phyloP scores from a whole-genome alignment of 2,888 invertebrate species.

The Melinopterus prodromus region DNA sequence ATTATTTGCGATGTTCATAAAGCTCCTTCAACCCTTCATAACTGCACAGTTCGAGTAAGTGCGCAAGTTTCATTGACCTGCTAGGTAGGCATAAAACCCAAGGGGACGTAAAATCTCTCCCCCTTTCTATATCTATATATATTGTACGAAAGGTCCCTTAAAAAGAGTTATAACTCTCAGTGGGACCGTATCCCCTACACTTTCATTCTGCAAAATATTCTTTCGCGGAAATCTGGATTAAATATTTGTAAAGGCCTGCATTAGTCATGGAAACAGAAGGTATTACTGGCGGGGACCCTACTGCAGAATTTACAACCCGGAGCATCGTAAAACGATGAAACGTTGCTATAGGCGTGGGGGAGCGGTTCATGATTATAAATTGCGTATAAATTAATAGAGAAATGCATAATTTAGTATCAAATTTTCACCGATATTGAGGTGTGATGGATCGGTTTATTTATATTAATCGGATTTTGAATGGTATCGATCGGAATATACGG shows the following conservation, averaged over 20 bases:
- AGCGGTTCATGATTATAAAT: not conserved
- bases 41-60: slow-evolving; percentile 4
- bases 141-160: not conserved
- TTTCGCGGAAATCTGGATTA: not conserved
- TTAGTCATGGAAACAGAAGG: slow-evolving; percentile 4
- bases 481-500: too few species aligned
- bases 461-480: not conserved
- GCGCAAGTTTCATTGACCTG: slow-evolving; percentile 4
- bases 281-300: not conserved
- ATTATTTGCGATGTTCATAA: not conserved
- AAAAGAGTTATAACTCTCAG: not conserved
- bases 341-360: not conserved
- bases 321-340: not conserved
- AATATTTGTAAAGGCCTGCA: not conserved
- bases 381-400: not conserved
- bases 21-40: not conserved
- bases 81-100: not conserved
- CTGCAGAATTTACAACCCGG: not conserved
- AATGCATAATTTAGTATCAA: not conserved
- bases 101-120: not conserved
- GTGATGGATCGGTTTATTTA: not conserved
- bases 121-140: not conserved
- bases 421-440: not conserved
- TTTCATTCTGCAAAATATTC: not conserved
- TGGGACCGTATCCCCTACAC: not conserved